Evolutionary conservation across 2,113 vertebrate species (phyloP), one percentile per base, ranked within the genome.

Genomic region (Colius striatus): DNA sequence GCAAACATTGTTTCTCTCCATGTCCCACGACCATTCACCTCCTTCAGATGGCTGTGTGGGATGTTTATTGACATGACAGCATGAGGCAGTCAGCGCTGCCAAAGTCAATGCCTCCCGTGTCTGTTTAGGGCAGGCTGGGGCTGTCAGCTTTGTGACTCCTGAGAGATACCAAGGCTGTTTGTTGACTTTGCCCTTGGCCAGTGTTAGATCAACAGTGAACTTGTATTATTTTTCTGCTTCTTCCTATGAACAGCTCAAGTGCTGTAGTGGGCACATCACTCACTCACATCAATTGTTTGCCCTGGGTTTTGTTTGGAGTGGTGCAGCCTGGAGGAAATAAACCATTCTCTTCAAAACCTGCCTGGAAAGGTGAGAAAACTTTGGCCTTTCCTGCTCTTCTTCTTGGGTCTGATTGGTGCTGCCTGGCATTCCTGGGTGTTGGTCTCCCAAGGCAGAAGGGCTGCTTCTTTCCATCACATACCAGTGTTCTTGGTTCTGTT

Each of bases 1-100:
- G 76, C 55, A 74, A 94, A 67, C 36, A 13, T 60, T 62, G 32
- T 38, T 84, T 61, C 41, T 67, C 20, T 89, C 43, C 48, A 36
- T 0, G 0, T 86, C 84, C 58, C 75, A 50, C 0, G 3, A 43
- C 72, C 81, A 29, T 74, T 85, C 38, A 58, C 47, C 51, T 91
- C 38, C 60, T 76, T 67, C 48, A 27, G 38, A 27, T 77, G 34
- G 66, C 73, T 77, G 36, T 20, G 13, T 55, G 48, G 58, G 81
- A 58, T 84, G 87, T 95, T 96, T 95, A 86, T 94, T 96, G 92
- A 91, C 41, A 29, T 14, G 93, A 55, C 90, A 95, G 91, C 43
- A 12, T 19, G 67, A 20, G 67, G 87, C 72, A 77, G 51, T 11
- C 85, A 68, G 76, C 0, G 0, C 85, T 95, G 94, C 92, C 95